Percentiles rank a stretch among this genome's conserved stretches.
Evolutionary conservation across 2,797 vertebrate species (phyloP).

Genomic region (Aeoliscus strigatus): DNA sequence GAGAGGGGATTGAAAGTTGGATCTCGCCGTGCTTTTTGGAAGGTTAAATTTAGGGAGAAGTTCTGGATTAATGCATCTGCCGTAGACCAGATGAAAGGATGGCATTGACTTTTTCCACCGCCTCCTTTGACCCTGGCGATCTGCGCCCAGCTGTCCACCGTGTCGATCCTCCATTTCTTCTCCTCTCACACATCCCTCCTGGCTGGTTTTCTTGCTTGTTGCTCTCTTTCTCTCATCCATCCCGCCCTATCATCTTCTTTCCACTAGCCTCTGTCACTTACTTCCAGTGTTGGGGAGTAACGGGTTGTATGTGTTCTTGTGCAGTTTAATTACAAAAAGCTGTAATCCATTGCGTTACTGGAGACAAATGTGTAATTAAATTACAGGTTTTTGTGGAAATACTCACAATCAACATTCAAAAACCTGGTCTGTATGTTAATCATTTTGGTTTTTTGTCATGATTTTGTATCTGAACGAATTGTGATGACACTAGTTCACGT

Average conservation of each 20-base stretch:
- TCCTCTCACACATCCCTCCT: slow-evolving; percentile 29
- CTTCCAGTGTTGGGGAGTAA: too few relatives aligned
- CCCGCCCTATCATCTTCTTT: slow-evolving; percentile 20
- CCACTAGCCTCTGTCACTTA: slow-evolving; percentile 28
- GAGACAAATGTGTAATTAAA: too few relatives aligned
- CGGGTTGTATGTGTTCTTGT: too few relatives aligned
- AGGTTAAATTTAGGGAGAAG: slow-evolving; percentile 56
- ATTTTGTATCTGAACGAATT: too few relatives aligned
- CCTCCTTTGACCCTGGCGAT: slow-evolving; percentile 3
- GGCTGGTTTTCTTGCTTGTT: slow-evolving; percentile 46
- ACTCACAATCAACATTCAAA: too few relatives aligned
- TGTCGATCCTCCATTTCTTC: slow-evolving; percentile 39
- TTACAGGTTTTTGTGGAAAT: too few relatives aligned
- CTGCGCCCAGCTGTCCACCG: slow-evolving; percentile 52
- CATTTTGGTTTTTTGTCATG: too few relatives aligned
- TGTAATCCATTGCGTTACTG: too few relatives aligned
- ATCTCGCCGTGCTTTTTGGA: slow-evolving; percentile 44
- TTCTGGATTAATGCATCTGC: slow-evolving; percentile 44
- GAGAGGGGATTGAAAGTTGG: slow-evolving; percentile 45
- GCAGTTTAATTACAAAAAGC: too few relatives aligned
- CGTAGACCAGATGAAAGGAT: slow-evolving; percentile 55
- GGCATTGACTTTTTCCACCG: slow-evolving; percentile 44
- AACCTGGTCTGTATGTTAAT: too few relatives aligned
- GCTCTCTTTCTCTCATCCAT: slow-evolving; percentile 29
- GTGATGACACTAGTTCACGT: too few relatives aligned